Evolutionary conservation across 2,113 vertebrate genomes (phyloP).

Genomic region (Glaucomys volans): DNA sequence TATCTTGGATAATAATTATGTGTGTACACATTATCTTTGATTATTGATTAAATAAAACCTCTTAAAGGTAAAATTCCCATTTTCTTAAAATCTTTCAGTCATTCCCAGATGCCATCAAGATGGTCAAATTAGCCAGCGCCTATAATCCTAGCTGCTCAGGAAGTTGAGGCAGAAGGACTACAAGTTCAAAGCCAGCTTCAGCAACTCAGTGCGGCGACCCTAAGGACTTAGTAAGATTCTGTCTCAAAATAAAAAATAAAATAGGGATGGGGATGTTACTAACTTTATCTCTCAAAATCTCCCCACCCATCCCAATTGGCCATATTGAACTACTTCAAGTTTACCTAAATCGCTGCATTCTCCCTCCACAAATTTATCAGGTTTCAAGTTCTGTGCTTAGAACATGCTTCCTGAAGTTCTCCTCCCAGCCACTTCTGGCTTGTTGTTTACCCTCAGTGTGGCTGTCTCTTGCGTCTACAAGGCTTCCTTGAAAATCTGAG

Average conservation of each 20-base stretch:
- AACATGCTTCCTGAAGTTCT: neutral
- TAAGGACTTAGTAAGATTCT: no score
- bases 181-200: no score
- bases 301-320: neutral
- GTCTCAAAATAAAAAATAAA: no score
- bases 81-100: conserved; percentile 27
- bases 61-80: conserved; percentile 17
- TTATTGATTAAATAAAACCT: neutral
- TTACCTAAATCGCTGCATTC: neutral
- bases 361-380: neutral
- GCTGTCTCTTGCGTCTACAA: neutral
- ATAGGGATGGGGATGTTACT: no score
- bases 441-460: neutral
- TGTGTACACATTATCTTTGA: neutral
- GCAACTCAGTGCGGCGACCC: no score
- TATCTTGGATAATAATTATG: neutral
- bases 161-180: no score
- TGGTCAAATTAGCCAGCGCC: neutral
- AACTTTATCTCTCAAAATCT: conserved; percentile 19
- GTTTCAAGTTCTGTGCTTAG: conserved; percentile 14
- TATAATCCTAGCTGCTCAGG: no score
- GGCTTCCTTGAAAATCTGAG: neutral
- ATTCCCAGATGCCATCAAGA: neutral
- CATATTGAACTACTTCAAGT: neutral
- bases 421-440: neutral